Evolutionary conservation across 1,140 invertebrate genomes (phyloP), one percentile per base, ranked within the genome.

Genomic region (Bombyx mandarina): DNA sequence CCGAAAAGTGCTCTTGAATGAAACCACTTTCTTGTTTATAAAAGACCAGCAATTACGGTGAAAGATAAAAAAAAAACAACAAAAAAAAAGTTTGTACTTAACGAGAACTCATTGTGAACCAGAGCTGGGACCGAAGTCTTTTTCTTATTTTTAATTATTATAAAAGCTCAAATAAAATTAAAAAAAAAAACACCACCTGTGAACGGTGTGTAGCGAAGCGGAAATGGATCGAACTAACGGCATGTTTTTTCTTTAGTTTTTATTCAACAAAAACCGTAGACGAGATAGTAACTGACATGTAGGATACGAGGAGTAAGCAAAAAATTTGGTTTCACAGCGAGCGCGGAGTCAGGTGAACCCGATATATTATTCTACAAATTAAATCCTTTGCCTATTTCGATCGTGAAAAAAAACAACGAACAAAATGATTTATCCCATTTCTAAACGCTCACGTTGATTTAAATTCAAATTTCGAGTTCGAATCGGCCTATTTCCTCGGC

Each of bases 181-280:
- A 52, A 4, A 75, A 75, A 76, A 75, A 63, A 52, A 59, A 49
- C 71, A 70, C 78, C 79, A 82, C 80, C 77, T 81, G 78, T 80
- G 77, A 63, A 75, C 70, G 68, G 66, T 66, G 77, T 69, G 79
- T 77, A 81, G 69, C 80, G 64, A 66, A 76, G 81, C 81, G 81
- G 81, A 84, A 84, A 84, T 70, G 71, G 71, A 79, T 80, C 68
- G 71, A 73, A 54, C 70, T 84, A 84, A 84, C 81, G 81, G 81
- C 35, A 69, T 67, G 57, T 68, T 79, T 79, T 79, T 77, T 73
- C 63, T 64, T 66, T 72, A 63, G 63, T 60, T 78, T 71, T 73
- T 66, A 63, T 72, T 66, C 63, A 61, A 82, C 71, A 82, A 82
- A 84, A 80, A 81, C 69, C 65, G 58, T 63, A 63, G 71, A 81